These are phyloP conservation scores for Spilosoma lubricipeda DNA, from an alignment of 2,888 invertebrate species.

Conservation along the genomic window DNA sequence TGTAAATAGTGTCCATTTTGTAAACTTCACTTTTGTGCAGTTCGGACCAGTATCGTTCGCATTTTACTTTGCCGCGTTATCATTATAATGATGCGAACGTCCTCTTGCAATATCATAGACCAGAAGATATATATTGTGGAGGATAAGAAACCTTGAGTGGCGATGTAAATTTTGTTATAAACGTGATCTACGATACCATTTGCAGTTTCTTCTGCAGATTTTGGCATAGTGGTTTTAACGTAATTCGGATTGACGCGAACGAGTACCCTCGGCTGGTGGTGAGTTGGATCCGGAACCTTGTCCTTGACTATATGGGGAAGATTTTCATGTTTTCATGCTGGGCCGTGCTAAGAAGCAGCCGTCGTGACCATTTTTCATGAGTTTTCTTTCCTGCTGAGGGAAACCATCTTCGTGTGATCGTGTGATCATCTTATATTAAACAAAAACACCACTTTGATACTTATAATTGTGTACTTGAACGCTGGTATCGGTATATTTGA, in stretches of 20 bases:
- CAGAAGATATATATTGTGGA: conserved; percentile 98
- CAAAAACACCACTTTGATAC: too few species aligned
- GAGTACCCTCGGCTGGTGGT: too few species aligned
- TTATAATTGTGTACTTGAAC: conserved; percentile 99
- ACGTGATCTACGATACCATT: conserved; percentile 81
- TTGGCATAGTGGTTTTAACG: conserved; percentile 83
- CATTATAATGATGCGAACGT: conserved; percentile 99
- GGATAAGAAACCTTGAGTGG: conserved; percentile 97
- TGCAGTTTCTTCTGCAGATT: conserved; percentile 70
- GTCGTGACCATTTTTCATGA: conserved; percentile 97
- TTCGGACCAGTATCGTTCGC: conserved; percentile 99
- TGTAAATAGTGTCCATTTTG: conserved; percentile 92
- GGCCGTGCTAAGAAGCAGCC: conserved; percentile 98
- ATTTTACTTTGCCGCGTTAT: conserved; percentile 98
- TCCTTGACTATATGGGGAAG: conserved; percentile 66
- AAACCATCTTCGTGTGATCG: too few species aligned
- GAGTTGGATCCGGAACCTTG: too few species aligned
- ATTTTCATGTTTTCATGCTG: too few species aligned
- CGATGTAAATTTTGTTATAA: conserved; percentile 92
- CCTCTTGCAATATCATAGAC: conserved; percentile 99
- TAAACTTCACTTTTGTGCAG: conserved; percentile 91
- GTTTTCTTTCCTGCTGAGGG: conserved; percentile 97
- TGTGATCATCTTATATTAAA: too few species aligned
- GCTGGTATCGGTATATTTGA: conserved; percentile 97
- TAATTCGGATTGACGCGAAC: conserved; percentile 76